Evolutionary conservation across 2,113 vertebrate species (phyloP).

Genomic region (Lanius ludovicianus): DNA sequence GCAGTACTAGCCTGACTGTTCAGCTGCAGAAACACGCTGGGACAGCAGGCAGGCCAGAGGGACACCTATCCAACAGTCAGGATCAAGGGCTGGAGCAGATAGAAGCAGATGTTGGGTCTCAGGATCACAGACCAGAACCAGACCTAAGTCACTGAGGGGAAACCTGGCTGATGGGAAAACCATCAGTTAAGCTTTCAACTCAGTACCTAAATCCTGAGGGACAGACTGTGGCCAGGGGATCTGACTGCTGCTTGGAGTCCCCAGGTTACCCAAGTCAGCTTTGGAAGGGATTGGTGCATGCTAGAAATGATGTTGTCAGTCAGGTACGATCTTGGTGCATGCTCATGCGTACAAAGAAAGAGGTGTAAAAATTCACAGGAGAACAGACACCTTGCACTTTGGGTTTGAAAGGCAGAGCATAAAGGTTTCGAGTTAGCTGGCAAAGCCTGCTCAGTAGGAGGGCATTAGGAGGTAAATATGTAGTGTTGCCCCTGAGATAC

Average conservation of each 20-base stretch:
- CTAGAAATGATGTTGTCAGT: not conserved
- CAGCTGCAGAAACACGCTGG: not conserved
- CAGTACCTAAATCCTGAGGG: not conserved
- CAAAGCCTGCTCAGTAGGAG: not conserved
- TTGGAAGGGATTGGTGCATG: not conserved
- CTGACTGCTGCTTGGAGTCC: not conserved
- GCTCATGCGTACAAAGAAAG: not conserved
- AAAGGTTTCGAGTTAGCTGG: not conserved
- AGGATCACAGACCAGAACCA: not conserved
- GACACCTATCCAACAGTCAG: not conserved
- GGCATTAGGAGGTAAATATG: not conserved
- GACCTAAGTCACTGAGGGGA: not conserved
- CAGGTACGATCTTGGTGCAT: not conserved
- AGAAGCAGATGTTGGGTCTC: not conserved
- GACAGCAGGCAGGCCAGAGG: not conserved
- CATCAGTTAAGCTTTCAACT: not conserved
- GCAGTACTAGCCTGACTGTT: not conserved
- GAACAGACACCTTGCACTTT: not conserved
- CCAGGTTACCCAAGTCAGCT: not conserved
- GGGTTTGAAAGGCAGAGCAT: not conserved
- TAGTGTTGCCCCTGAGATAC: not conserved
- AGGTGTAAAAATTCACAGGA: not conserved
- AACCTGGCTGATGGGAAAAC: not conserved
- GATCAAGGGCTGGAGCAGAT: not conserved
- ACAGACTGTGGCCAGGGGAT: too few relatives aligned